These are phyloP conservation scores for Sinocyclocheilus anshuiensis DNA, from an alignment of 2,113 vertebrate genomes.

Conservation along the genomic window DNA sequence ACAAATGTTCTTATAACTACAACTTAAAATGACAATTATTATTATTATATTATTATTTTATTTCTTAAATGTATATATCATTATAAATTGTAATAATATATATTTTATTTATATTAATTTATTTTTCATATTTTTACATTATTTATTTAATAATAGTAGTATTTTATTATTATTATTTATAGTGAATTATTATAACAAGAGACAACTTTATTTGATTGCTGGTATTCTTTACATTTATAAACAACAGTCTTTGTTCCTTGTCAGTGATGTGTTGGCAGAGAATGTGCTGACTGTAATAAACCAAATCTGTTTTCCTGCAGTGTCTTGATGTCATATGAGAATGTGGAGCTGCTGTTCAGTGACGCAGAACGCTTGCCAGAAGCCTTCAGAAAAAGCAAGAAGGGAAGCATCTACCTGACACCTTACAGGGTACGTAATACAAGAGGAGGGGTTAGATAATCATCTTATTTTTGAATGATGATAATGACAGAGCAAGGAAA, in stretches of 20 bases:
- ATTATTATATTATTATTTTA: too few relatives aligned
- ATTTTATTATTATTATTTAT: not conserved
- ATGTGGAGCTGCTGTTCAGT: constrained; percentile 89
- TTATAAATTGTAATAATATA: too few relatives aligned
- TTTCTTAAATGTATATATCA: too few relatives aligned
- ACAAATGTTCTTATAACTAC: too few relatives aligned
- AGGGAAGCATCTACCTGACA: constrained; percentile 90
- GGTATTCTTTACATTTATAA: not conserved
- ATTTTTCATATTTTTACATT: too few relatives aligned
- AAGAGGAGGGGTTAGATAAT: not conserved
- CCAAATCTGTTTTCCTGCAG: constrained; percentile 55
- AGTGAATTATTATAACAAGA: not conserved
- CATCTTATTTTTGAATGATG: not conserved
- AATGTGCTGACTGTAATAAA: constrained; percentile 18
- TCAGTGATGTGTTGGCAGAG: not conserved
- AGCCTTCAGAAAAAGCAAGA: constrained; percentile 92
- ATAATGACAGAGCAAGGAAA: not conserved
- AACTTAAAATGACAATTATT: too few relatives aligned
- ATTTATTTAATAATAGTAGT: too few relatives aligned
- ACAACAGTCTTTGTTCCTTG: not conserved
- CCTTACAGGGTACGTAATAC: constrained; percentile 87
- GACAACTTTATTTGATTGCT: not conserved
- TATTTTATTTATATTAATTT: too few relatives aligned
- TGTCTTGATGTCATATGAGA: constrained; percentile 88
- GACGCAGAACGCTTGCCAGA: constrained; percentile 87